phyloP scores from a whole-genome alignment of 1,140 invertebrate genomes.

The Mycetomoellerius zeteki region DNA sequence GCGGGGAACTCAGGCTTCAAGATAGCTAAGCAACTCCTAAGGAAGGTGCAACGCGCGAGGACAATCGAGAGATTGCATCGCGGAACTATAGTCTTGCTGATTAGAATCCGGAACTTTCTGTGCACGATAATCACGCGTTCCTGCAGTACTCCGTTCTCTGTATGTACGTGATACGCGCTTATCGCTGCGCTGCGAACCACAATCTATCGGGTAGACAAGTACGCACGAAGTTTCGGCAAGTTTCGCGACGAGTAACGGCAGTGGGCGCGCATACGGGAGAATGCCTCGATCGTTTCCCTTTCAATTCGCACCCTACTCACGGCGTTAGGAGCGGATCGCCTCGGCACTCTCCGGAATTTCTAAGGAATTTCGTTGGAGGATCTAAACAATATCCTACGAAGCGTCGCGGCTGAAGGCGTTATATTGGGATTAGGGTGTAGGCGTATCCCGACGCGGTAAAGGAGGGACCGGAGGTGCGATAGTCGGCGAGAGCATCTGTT shows the following conservation, averaged over 20 bases:
- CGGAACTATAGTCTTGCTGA: slow-evolving; percentile 38
- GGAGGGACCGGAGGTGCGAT: slow-evolving; percentile 64
- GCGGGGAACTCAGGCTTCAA: not conserved
- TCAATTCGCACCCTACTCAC: slow-evolving; percentile 69
- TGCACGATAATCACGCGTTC: slow-evolving; percentile 61
- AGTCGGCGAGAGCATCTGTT: slow-evolving; percentile 83
- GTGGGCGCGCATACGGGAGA: not conserved
- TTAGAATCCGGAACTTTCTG: slow-evolving; percentile 56
- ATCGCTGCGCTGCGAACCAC: slow-evolving; percentile 51
- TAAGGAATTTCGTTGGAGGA: slow-evolving; percentile 82
- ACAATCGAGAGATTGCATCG: slow-evolving; percentile 59
- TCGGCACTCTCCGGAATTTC: slow-evolving; percentile 78
- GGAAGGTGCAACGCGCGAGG: slow-evolving; percentile 18
- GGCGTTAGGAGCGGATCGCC: not conserved
- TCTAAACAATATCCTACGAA: slow-evolving; percentile 83
- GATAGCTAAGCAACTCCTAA: not conserved
- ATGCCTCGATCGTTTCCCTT: slow-evolving; percentile 66
- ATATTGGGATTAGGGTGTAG: slow-evolving; percentile 74
- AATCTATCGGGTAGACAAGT: slow-evolving; percentile 46
- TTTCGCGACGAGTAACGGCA: slow-evolving; percentile 14
- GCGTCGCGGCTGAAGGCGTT: slow-evolving; percentile 69
- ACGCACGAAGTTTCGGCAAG: slow-evolving; percentile 29
- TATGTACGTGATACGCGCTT: slow-evolving; percentile 59
- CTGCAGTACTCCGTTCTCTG: slow-evolving; percentile 19
- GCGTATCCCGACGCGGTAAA: slow-evolving; percentile 60